Conservation (phyloP, 2,888 invertebrate species). For the Lagria hirta region DNA sequence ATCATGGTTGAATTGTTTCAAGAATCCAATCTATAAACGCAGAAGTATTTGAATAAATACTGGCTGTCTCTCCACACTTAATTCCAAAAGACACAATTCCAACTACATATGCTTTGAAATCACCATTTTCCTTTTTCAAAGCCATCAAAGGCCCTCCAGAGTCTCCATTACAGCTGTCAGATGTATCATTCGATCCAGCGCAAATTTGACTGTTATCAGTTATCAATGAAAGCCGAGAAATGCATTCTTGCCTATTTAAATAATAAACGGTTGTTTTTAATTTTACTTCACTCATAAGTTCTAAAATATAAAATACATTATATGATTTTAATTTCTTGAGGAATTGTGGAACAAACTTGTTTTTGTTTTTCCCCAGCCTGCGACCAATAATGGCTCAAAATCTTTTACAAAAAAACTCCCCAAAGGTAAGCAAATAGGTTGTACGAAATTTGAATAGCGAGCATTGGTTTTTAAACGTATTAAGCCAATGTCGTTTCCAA, state of each 20-base stretch:
- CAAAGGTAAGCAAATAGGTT: constrained; percentile 46
- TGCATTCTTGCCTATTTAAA: constrained; percentile 58
- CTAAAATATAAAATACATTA: constrained; percentile 23
- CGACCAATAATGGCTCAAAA: constrained; percentile 40
- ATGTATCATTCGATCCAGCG: constrained; percentile 66
- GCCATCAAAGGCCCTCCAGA: constrained; percentile 75
- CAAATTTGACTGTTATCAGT: constrained; percentile 59
- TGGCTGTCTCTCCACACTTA: constrained; percentile 60
- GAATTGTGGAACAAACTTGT: constrained; percentile 3
- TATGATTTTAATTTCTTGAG: too few species aligned
- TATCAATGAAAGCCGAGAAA: too few species aligned
- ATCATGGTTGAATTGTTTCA: constrained; percentile 6
- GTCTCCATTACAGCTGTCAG: constrained; percentile 73
- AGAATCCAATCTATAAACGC: constrained; percentile 63
- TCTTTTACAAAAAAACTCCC: constrained; percentile 18
- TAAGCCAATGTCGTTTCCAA: constrained; percentile 13
- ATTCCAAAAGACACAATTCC: constrained; percentile 62
- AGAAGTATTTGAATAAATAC: constrained; percentile 47
- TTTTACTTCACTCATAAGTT: constrained; percentile 54
- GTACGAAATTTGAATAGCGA: constrained; percentile 36
- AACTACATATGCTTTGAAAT: constrained; percentile 7
- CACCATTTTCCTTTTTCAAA: constrained; percentile 24
- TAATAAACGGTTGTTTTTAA: constrained; percentile 62
- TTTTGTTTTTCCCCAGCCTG: constrained; percentile 51
- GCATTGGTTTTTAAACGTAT: constrained; percentile 7